Base-by-base conservation (phyloP, 2,797 vertebrate genomes). In the Galaxias olidus region DNA sequence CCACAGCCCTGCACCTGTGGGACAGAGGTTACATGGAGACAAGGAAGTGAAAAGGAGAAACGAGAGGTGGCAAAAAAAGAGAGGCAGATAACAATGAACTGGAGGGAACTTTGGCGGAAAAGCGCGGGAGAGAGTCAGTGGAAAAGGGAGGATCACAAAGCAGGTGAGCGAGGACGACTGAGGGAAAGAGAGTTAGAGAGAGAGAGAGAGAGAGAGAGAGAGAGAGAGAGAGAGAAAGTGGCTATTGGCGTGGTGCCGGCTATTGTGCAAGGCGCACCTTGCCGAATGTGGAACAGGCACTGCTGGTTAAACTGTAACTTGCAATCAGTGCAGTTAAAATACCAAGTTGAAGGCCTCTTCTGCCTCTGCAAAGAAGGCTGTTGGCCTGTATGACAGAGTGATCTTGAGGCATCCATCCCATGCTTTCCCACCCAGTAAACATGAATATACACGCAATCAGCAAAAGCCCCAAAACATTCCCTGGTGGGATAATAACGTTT, bases 181-280 rank as follows among this genome's bases (percentile, higher is more conserved):
- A 46, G 19, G 56, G 52, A 18, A 43, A 58, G 45, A 45, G 13
- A 64, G 76, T 72, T 70, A 60, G 65, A 48, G 47, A 40, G 63
- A 61, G 41, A 17, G 61, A 69, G 74, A 70, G 30, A 41, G 14
- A 13, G 53, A 9, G 12, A 42, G 30, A 4, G 20, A 55, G 20
- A 15, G 7, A 1, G 51, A 55, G 18, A 56, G 54, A 66, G 69
- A 6, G 46, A 49, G 57, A 65, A 40, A 18, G 17, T 71, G 64
- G 51, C 44, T 15, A 47, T 17, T 82, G 83, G 83, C 72, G n/a
- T 0, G 0, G 20, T 0, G 76, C 83, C 85, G 85, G 73, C 51
- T 69, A 76, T 86, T 83, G 79, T 83, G 80, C 63, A 75, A 80
- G 75, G 67, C 83, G 62, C 81, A 77, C 83, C 80, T 78, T 45